phyloP scores from a whole-genome alignment of 2,113 vertebrate species.

The Triplophysa tibetana region DNA sequence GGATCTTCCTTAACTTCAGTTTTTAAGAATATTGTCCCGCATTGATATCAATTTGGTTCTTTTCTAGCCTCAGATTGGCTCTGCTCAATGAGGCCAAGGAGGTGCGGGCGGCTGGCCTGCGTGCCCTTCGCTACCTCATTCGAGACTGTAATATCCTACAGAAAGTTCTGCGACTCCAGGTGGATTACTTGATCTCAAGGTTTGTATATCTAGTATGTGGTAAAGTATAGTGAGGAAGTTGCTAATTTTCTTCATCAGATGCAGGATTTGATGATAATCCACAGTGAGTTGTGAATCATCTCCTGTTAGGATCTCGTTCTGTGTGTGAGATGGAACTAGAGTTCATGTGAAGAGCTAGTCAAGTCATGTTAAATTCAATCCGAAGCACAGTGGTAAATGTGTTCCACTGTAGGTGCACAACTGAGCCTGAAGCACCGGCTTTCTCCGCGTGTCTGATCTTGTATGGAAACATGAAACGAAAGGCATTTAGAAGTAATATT shows the following conservation, averaged over 20 bases:
- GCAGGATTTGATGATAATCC: constrained; percentile 37
- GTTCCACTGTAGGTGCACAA: neutral
- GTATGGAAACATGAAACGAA: neutral
- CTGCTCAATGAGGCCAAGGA: constrained; percentile 98
- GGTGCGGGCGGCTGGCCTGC: constrained; percentile 92
- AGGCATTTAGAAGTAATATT: neutral
- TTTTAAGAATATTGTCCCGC: neutral
- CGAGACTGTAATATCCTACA: constrained; percentile 89
- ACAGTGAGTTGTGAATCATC: constrained; percentile 37
- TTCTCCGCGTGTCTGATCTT: neutral
- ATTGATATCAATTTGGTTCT: constrained; percentile 28
- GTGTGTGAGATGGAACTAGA: neutral
- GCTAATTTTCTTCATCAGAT: neutral
- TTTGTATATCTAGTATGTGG: constrained; percentile 62
- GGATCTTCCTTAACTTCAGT: neutral
- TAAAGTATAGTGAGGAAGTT: neutral
- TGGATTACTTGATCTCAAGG: constrained; percentile 98
- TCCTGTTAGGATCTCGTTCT: constrained; percentile 33
- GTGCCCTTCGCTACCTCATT: constrained; percentile 95
- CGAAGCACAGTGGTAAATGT: constrained; percentile 37
- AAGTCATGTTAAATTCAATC: constrained; percentile 32
- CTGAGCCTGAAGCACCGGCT: neutral
- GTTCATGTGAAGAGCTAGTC: constrained; percentile 33
- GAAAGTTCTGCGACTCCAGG: constrained; percentile 93
- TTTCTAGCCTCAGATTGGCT: constrained; percentile 86